Percentiles rank a stretch among this genome's conserved stretches.
Evolutionary conservation across 2,888 invertebrate species (phyloP).

Genomic region (Therioaphis trifolii): DNA sequence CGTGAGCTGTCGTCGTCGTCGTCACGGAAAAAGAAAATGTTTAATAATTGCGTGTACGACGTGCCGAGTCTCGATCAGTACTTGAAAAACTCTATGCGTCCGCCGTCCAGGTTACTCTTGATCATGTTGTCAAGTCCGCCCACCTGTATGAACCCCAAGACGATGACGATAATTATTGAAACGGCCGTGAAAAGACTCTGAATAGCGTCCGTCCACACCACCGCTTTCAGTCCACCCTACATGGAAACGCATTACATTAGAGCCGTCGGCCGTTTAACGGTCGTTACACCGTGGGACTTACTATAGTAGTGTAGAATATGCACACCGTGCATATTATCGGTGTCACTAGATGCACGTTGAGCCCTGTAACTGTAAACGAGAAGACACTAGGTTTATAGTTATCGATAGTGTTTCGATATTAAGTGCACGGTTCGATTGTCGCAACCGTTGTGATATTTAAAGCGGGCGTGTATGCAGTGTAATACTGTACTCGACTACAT

Average conservation of each 20-base stretch:
- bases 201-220: constrained; percentile 84
- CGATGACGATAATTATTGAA: constrained; percentile 76
- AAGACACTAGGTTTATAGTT: not conserved
- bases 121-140: constrained; percentile 77
- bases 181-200: constrained; percentile 81
- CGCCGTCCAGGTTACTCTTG: constrained; percentile 73
- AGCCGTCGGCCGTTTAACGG: not conserved
- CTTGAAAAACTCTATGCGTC: constrained; percentile 80
- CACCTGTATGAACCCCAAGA: constrained; percentile 76
- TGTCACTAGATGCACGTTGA: constrained; percentile 82
- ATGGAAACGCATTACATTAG: not conserved
- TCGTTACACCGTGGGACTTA: constrained; percentile 72
- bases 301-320: constrained; percentile 91
- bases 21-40: constrained; percentile 65
- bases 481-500: too few relatives aligned
- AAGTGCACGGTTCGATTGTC: not conserved
- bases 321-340: constrained; percentile 85
- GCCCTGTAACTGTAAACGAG: constrained; percentile 78
- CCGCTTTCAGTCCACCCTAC: constrained; percentile 82
- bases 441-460: not conserved
- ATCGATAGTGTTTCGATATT: too few relatives aligned
- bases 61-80: constrained; percentile 68
- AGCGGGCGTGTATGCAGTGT: not conserved
- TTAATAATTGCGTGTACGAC: not conserved
- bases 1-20: too few relatives aligned